A percentile compares a stretch with the other conserved stretches of the same genome.
Evolutionary conservation across 53 echinoderm and acorn worm genomes (phyloP).

Genomic region (Paracentrotus lividus): DNA sequence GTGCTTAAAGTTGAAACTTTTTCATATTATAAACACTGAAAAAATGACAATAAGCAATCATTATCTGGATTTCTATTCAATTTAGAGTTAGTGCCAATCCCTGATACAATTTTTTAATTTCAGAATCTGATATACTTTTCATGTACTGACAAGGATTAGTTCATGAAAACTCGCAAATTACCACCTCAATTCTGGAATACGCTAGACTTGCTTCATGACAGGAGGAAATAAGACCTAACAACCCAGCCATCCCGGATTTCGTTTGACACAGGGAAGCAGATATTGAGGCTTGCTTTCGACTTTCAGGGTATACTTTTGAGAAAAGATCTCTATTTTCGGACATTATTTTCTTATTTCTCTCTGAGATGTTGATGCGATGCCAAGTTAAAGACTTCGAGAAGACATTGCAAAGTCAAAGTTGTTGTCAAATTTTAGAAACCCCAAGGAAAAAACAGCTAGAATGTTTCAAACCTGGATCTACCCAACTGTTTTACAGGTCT

Average conservation of each 20-base stretch:
- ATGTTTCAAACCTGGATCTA: not conserved
- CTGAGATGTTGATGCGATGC: slow-evolving; percentile 6
- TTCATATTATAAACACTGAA: too few species aligned
- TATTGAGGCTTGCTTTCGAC: not conserved
- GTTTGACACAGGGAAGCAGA: slow-evolving; percentile 4
- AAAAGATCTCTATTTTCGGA: not conserved
- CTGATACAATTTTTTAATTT: too few species aligned
- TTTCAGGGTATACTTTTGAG: slow-evolving; percentile 13
- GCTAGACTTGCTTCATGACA: not conserved
- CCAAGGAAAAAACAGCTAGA: not conserved
- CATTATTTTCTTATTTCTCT: not conserved
- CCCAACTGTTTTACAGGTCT: not conserved
- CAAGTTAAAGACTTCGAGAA: not conserved
- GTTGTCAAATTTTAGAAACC: not conserved
- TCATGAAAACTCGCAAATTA: too few species aligned
- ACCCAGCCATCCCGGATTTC: not conserved
- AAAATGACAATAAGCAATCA: too few species aligned
- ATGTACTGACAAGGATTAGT: not conserved
- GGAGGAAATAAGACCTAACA: slow-evolving; percentile 12
- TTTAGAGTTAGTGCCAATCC: too few species aligned
- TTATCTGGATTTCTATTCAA: too few species aligned
- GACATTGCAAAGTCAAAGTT: not conserved
- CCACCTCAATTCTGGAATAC: not conserved
- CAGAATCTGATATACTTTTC: too few species aligned
- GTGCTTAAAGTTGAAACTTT: too few species aligned